Evolutionary conservation across 2,797 vertebrate species (phyloP).

Genomic region (Leptodactylus fallax): DNA sequence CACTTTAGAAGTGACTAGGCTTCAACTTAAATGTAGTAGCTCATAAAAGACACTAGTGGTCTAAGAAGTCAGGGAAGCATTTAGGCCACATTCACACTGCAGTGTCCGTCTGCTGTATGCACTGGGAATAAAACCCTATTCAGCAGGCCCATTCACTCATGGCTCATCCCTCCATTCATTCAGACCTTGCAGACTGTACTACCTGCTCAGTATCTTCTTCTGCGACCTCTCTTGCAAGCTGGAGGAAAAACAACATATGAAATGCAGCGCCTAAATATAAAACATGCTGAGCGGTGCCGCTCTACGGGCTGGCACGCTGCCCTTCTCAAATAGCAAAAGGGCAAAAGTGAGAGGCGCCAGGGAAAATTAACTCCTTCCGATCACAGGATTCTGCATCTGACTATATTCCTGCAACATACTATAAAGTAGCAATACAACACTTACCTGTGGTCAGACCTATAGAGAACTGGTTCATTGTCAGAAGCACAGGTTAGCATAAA

Average conservation of each 20-base stretch:
- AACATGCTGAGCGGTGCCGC: slow-evolving; percentile 36
- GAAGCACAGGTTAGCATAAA: no score
- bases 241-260: background rate
- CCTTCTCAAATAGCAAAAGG: slow-evolving; percentile 53
- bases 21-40: no score
- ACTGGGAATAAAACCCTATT: background rate
- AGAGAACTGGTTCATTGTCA: no score
- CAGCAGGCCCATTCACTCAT: background rate
- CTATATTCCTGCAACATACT: no score
- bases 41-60: no score
- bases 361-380: slow-evolving; percentile 11
- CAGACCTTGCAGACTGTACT: background rate
- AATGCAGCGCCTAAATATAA: slow-evolving; percentile 51
- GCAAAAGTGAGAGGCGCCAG: slow-evolving; percentile 21
- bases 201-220: background rate
- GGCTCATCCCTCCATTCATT: background rate
- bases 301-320: slow-evolving; percentile 12
- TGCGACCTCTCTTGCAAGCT: background rate
- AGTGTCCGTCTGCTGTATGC: no score
- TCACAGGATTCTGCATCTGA: background rate
- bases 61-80: no score
- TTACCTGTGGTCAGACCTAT: no score
- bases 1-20: no score
- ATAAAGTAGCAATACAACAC: no score
- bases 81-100: no score